A percentile compares a stretch with the other conserved stretches of the same genome.
These are phyloP conservation scores for Cantharis lateralis DNA, from an alignment of 2,888 invertebrate genomes.

Conservation along the genomic window DNA sequence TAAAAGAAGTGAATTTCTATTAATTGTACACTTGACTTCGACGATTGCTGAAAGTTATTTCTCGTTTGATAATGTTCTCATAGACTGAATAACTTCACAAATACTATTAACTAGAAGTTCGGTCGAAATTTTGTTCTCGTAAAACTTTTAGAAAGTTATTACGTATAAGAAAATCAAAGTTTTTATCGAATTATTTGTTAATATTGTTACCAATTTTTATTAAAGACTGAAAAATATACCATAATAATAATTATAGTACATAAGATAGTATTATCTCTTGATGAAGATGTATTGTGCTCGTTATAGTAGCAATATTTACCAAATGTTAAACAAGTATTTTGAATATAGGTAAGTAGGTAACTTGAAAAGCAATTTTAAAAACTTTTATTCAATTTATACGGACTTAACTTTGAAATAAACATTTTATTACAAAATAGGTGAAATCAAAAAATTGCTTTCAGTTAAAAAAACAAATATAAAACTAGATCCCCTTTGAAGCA, in stretches of 20 bases:
- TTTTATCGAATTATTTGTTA: background rate
- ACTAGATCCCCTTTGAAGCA: slow-evolving; percentile 20
- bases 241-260: background rate
- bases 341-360: background rate
- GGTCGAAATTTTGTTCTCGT: background rate
- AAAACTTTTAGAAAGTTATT: background rate
- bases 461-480: slow-evolving; percentile 21
- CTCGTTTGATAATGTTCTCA: background rate
- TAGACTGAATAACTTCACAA: background rate
- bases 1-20: background rate
- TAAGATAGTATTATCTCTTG: background rate
- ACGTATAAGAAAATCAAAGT: background rate
- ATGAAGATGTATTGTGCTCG: background rate
- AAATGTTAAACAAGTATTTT: background rate
- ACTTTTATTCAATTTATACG: background rate
- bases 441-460: slow-evolving; percentile 4
- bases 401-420: background rate
- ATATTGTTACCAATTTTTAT: background rate
- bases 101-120: background rate
- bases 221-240: background rate
- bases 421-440: background rate
- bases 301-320: background rate
- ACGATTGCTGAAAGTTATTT: background rate
- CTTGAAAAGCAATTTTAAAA: background rate
- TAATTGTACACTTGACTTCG: background rate